Base-by-base conservation (phyloP, 2,797 vertebrate genomes). In the Limnodromus scolopaceus region DNA sequence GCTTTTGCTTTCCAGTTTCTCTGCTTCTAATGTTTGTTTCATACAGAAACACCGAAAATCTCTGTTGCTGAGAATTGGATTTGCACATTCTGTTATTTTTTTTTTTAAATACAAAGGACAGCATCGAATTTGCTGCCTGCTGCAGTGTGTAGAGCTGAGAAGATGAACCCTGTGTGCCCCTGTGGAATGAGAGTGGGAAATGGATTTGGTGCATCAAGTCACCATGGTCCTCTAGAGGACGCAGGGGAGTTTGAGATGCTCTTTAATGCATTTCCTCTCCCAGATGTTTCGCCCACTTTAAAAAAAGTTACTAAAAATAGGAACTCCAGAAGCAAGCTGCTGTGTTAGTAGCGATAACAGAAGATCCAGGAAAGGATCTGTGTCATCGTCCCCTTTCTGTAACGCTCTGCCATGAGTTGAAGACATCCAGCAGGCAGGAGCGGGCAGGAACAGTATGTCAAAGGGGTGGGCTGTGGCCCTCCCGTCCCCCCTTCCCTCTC, bases 381-480 rank as follows among this genome's bases (percentile, higher is more conserved):
- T 89, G 63, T 85, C 38, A 23, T 76, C 0, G 0, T 92, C 25
- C 39, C 41, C 45, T 83, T 93, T 55, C 66, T 68, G 36, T 41
- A n/a, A 19, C 0, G 0, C 45, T 84, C 57, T 9, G 5, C 48
- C 1, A 0, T 28, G 1, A 1, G 8, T 51, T 3, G 2, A 64
- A 89, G 61, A 39, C 7, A 23, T 61, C 28, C 66, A 81, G 32
- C 25, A 58, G 27, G 34, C 65, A 78, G 53, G n/a, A 38, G 39
- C 0, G 1, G 38, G 34, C 32, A 80, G 49, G 54, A 86, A 9
- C 58, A 69, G 30, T 36, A 23, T 1, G 1, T 28, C 41, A 34
- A 38, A 16, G 24, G 12, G 5, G 8, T 82, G 36, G 23, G 13
- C 54, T 87, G 19, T 17, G 11, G 16, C 34, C 48, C 32, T 34